These are phyloP conservation scores for Megaustenia siamemsis DNA, from an alignment of 2,888 invertebrate species.

Conservation along the genomic window DNA sequence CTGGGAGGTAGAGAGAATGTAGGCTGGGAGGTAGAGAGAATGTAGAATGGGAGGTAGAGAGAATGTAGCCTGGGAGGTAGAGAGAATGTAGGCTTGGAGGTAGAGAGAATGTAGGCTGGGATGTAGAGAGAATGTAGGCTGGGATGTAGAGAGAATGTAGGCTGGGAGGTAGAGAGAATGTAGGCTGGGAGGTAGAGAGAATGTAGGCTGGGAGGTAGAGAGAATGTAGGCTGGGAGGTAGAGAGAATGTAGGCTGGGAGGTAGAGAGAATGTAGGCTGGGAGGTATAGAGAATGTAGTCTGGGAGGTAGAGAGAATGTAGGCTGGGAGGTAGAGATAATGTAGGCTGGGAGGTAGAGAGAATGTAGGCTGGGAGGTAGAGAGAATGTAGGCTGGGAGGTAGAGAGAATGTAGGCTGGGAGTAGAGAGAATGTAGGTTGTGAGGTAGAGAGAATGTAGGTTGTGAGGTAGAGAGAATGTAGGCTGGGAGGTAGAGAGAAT, in stretches of 20 bases:
- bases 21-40: not conserved
- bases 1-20: not conserved
- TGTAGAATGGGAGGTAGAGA: not conserved
- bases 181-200: not conserved
- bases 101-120: too few relatives aligned
- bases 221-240: not conserved
- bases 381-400: not conserved
- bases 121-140: too few relatives aligned
- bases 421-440: too few relatives aligned
- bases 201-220: not conserved
- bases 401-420: not conserved
- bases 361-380: not conserved
- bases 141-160: not conserved
- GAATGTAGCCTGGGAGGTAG: too few relatives aligned
- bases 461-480: too few relatives aligned
- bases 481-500: not conserved
- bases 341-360: not conserved
- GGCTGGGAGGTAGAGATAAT: not conserved
- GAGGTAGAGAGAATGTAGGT: too few relatives aligned
- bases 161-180: not conserved
- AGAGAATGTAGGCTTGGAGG: too few relatives aligned
- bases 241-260: not conserved
- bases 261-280: not conserved
- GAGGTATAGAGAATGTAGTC: not conserved
- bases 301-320: not conserved